A percentile compares a stretch with the other conserved stretches of the same genome.
phyloP scores from a whole-genome alignment of 2,113 vertebrate genomes.

The Benitochromis conjunctus region DNA sequence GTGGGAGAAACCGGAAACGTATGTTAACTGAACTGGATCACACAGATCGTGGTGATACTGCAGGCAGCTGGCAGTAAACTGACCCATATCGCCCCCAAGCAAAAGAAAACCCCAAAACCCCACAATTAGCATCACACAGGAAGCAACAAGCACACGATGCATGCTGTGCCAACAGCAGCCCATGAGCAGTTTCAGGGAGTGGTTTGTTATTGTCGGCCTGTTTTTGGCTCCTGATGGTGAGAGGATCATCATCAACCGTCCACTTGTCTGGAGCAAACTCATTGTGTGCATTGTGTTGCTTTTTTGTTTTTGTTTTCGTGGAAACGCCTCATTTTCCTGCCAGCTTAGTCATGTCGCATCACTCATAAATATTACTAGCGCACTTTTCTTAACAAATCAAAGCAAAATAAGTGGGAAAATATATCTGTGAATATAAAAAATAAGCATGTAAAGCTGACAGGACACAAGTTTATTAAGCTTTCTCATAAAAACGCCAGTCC shows the following conservation, averaged over 20 bases:
- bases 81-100: neutral
- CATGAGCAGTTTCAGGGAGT: slow-evolving; percentile 60
- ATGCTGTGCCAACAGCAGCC: neutral
- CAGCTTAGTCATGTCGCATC: neutral
- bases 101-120: neutral
- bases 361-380: neutral
- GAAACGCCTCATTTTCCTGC: neutral
- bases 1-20: neutral
- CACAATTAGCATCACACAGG: neutral
- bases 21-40: neutral
- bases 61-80: neutral
- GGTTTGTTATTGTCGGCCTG: slow-evolving; percentile 1
- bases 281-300: neutral
- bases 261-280: neutral
- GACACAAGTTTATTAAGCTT: no score
- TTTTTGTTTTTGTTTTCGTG: neutral
- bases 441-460: neutral
- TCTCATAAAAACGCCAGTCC: no score
- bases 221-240: neutral
- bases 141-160: neutral
- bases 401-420: neutral
- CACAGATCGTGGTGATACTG: neutral
- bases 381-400: neutral
- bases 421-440: neutral
- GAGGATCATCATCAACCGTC: neutral